Conservation (phyloP, 2,113 vertebrate genomes). For the Neopipo cinnamomea region DNA sequence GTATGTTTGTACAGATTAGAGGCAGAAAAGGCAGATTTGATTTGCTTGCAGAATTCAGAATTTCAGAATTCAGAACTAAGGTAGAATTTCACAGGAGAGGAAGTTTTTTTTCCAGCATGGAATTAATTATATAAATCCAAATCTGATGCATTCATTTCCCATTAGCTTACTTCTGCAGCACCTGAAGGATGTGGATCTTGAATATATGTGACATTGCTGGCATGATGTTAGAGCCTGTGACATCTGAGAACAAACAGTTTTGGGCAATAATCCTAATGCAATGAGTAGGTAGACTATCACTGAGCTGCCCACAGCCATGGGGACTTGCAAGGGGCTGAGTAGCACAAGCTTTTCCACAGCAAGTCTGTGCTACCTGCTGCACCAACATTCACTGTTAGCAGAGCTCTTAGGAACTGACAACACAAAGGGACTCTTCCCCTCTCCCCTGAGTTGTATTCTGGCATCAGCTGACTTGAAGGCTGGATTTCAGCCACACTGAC, state of each 20-base stretch:
- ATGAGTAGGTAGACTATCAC: neutral
- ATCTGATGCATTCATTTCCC: neutral
- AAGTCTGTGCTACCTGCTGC: neutral
- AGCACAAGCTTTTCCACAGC: neutral
- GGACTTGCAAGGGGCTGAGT: fast-evolving
- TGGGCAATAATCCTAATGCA: neutral
- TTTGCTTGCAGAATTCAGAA: neutral
- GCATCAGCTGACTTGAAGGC: neutral
- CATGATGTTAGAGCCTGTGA: neutral
- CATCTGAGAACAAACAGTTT: neutral
- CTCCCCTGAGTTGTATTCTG: neutral
- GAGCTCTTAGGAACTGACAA: neutral
- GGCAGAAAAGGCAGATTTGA: neutral
- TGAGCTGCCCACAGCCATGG: neutral
- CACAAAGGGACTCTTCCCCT: neutral
- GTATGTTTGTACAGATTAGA: neutral
- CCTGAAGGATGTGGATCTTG: neutral
- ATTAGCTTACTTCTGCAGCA: neutral
- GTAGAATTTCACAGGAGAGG: neutral
- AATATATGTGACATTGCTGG: neutral
- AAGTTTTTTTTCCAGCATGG: neutral
- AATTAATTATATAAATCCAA: neutral
- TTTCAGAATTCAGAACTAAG: neutral
- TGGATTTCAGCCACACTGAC: neutral
- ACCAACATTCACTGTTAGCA: fast-evolving